Percentiles rank a stretch among this genome's conserved stretches.
phyloP scores from a whole-genome alignment of 2,797 vertebrate species.

The Lepus oiostolus region DNA sequence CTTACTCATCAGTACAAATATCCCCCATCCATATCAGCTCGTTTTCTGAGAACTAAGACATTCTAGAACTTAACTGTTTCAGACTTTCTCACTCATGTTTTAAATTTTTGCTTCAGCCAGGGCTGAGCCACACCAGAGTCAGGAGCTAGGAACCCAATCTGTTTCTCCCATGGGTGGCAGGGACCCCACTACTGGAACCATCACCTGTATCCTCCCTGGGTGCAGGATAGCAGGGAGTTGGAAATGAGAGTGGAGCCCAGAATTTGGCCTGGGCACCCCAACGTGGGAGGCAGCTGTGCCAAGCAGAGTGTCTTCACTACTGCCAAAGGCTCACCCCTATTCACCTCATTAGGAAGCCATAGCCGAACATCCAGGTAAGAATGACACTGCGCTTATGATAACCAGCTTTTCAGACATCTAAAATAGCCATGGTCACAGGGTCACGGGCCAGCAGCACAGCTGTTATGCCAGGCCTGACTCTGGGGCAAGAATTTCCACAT shows the following conservation, averaged over 20 bases:
- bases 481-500: neutral
- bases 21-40: no score
- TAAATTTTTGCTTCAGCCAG: no score
- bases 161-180: no score
- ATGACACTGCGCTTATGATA: neutral
- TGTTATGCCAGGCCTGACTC: neutral
- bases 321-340: neutral
- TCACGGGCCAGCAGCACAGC: neutral
- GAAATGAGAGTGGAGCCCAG: no score
- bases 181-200: no score
- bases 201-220: no score
- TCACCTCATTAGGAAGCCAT: neutral
- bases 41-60: slow-evolving; percentile 17
- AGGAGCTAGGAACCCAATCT: no score
- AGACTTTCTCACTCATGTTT: neutral
- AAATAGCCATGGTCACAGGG: neutral
- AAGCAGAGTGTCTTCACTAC: no score
- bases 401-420: neutral
- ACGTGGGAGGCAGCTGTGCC: no score
- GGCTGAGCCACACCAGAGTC: no score
- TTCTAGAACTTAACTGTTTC: neutral
- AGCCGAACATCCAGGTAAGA: neutral
- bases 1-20: neutral
- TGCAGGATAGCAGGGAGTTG: no score
- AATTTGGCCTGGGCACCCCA: no score